These are phyloP conservation scores for Lucilia sericata DNA, from an alignment of 1,140 invertebrate genomes.

Conservation along the genomic window DNA sequence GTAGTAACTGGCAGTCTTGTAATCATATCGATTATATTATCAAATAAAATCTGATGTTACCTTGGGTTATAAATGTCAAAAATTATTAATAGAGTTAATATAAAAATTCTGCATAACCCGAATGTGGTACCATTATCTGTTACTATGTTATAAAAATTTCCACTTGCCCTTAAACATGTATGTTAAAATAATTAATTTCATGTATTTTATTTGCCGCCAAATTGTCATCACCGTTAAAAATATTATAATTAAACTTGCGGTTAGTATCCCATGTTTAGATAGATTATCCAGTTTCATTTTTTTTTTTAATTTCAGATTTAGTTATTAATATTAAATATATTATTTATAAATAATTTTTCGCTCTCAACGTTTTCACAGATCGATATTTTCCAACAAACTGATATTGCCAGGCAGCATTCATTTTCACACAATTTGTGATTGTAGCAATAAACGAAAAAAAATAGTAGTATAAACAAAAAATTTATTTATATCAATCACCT, in stretches of 20 bases:
- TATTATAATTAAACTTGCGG: neutral
- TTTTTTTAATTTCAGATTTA: neutral
- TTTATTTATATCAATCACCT: too few relatives aligned
- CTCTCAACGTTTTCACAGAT: neutral
- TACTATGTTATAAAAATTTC: neutral
- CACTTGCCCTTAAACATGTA: neutral
- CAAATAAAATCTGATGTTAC: too few relatives aligned
- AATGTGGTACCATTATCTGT: too few relatives aligned
- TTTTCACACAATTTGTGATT: neutral
- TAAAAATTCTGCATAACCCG: too few relatives aligned
- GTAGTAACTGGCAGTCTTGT: too few relatives aligned
- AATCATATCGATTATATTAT: too few relatives aligned
- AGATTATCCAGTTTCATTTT: neutral
- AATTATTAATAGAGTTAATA: too few relatives aligned
- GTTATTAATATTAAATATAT: neutral
- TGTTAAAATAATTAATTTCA: neutral
- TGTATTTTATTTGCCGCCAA: neutral
- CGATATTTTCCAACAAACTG: neutral
- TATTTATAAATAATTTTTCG: too few relatives aligned
- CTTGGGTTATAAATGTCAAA: too few relatives aligned
- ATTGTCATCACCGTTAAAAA: neutral
- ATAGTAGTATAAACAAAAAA: too few relatives aligned
- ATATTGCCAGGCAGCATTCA: neutral
- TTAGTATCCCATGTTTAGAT: neutral
- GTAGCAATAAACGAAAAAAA: too few relatives aligned